A percentile compares a stretch with the other conserved stretches of the same genome.
Evolutionary conservation across 2,888 invertebrate genomes (phyloP).

Genomic region (Pseudanteris insignis): DNA sequence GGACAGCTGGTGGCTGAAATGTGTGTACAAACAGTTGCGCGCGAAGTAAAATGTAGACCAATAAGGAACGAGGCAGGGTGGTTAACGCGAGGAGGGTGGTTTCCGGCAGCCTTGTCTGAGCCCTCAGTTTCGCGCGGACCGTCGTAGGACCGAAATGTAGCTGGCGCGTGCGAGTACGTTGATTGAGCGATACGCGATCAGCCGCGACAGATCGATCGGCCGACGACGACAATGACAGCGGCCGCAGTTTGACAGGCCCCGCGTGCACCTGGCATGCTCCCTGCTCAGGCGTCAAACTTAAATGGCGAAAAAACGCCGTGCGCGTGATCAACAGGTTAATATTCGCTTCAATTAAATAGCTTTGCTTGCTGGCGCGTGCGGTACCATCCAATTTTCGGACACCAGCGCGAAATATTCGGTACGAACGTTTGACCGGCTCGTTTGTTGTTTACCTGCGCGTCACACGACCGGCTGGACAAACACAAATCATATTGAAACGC

Average conservation of each 20-base stretch:
- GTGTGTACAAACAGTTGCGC: slow-evolving; percentile 24
- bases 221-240: neutral
- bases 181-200: too few species aligned
- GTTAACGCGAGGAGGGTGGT: slow-evolving; percentile 35
- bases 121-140: slow-evolving; percentile 50
- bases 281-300: slow-evolving; percentile 1
- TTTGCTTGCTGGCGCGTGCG: neutral
- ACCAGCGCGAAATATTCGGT: too few species aligned
- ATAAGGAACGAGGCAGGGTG: slow-evolving; percentile 12
- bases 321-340: slow-evolving; percentile 26
- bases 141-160: slow-evolving; percentile 43
- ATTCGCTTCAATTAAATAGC: slow-evolving; percentile 7
- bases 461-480: too few species aligned
- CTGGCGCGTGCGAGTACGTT: too few species aligned
- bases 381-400: too few species aligned
- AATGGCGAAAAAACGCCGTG: slow-evolving; percentile 19
- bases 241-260: too few species aligned
- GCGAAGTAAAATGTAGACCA: slow-evolving; percentile 28
- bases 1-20: too few species aligned
- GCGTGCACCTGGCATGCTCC: slow-evolving; percentile 1
- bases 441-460: too few species aligned
- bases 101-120: slow-evolving; percentile 22
- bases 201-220: slow-evolving; percentile 6
- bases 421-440: too few species aligned
- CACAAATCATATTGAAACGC: too few species aligned